Base-by-base conservation (phyloP, 2,113 vertebrate genomes). In the Trichechus manatus region DNA sequence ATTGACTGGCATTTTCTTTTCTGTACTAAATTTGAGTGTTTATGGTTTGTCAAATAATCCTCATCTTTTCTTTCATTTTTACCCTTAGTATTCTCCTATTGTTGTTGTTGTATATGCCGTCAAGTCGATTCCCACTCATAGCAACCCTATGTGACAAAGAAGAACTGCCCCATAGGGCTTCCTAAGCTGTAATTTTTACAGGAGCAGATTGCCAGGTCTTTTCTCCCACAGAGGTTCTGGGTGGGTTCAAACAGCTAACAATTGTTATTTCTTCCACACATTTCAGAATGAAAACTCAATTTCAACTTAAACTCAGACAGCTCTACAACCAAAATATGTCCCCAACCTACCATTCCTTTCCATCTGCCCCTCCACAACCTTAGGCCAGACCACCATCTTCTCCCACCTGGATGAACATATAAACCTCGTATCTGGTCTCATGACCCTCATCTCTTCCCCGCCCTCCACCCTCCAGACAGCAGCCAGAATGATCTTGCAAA, bases 261-360 rank as follows among this genome's bases (percentile, higher is more conserved):
- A 78, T 78, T 84, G 2, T 27, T 86, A 42, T 79, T 85, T 75
- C 36, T 93, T 66, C 64, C 64, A 44, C 7, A 23, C 56, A 91
- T 74, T 95, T 91, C 61, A 93, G 50, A 89, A 47, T 83, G 17
- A 68, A 95, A 72, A 93, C 29, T 70, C 39, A 72, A n/a, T 42
- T n/a, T 93, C 39, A 92, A 91, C 2, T 14, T 91, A 84, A 87
- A 77, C 85, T 77, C 29, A 53, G 23, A 59, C 23, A 74, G 33
- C 25, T 61, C 8, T 83, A 39, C 31, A 19, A 80, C 61, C 7
- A 68, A 93, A 79, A 79, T 39, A 39, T 39, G 90, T 91, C 39
- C 11, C 31, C 66, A 19, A 10, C 27, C 64, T 19, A 44, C 25
- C 17, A 80, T 27, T 25, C 19, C 63, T 64, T 95, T 72, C 66